These are phyloP conservation scores for Mactromeris polynyma DNA, from an alignment of 2,888 invertebrate genomes.

Conservation along the genomic window DNA sequence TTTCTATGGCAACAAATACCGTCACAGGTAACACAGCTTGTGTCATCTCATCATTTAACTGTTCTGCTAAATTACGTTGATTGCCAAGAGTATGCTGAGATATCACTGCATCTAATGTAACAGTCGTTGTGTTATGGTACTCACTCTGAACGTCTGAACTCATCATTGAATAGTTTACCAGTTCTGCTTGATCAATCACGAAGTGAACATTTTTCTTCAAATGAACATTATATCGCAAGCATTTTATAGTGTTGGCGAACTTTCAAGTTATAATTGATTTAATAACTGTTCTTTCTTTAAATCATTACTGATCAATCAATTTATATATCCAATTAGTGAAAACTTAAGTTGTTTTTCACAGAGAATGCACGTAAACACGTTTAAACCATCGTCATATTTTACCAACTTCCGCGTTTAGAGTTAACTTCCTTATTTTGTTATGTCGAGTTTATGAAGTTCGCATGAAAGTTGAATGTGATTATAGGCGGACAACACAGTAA, in stretches of 20 bases:
- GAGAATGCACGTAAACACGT: constrained; percentile 3
- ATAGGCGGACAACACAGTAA: too few relatives aligned
- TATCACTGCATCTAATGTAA: not conserved
- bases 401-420: not conserved
- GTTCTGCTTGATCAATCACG: not conserved
- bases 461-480: too few relatives aligned
- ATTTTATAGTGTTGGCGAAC: too few relatives aligned
- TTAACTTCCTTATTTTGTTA: not conserved
- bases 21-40: constrained; percentile 38
- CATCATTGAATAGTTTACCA: not conserved
- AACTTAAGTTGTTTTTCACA: not conserved
- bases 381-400: constrained; percentile 2
- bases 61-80: not conserved
- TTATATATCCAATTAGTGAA: constrained; percentile 1
- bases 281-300: too few relatives aligned
- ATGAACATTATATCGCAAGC: too few relatives aligned
- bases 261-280: too few relatives aligned
- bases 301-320: not conserved
- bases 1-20: constrained; percentile 45
- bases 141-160: too few relatives aligned
- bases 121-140: not conserved
- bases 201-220: too few relatives aligned
- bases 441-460: not conserved
- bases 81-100: not conserved
- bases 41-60: constrained; percentile 17